phyloP scores from a whole-genome alignment of 2,113 vertebrate species.

The Lophius piscatorius region DNA sequence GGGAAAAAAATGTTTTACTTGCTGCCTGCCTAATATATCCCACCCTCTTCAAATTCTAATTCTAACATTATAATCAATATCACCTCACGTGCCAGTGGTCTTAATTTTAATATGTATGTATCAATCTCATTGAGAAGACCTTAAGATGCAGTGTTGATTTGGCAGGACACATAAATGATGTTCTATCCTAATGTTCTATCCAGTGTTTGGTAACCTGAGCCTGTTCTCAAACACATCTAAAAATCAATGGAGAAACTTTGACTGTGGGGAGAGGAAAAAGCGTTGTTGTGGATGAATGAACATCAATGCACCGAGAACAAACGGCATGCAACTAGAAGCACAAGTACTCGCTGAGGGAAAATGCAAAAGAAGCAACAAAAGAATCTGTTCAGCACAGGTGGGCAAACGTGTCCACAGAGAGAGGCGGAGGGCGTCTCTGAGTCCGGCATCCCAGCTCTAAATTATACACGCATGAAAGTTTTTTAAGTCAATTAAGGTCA shows the following conservation, averaged over 20 bases:
- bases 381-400: constrained; percentile 29
- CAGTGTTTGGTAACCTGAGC: constrained; percentile 23
- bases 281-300: constrained; percentile 4
- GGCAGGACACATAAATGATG: constrained; percentile 5
- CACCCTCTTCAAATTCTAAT: too few relatives aligned
- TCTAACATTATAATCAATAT: too few relatives aligned
- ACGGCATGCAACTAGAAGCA: not conserved
- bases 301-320: not conserved
- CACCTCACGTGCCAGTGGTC: too few relatives aligned
- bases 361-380: constrained; percentile 4
- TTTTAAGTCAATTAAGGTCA: constrained; percentile 10
- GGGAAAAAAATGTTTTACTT: too few relatives aligned
- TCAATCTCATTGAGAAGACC: too few relatives aligned
- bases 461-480: constrained; percentile 4
- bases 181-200: constrained; percentile 17
- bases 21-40: too few relatives aligned
- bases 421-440: not conserved
- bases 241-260: constrained; percentile 50
- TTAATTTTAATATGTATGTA: too few relatives aligned
- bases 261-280: constrained; percentile 25
- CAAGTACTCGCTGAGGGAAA: not conserved
- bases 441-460: not conserved
- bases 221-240: constrained; percentile 44
- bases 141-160: not conserved
- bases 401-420: constrained; percentile 10